Percentiles rank a stretch among this genome's conserved stretches.
Conservation (phyloP, 2,113 vertebrate species). For the Edolisoma coerulescens region DNA sequence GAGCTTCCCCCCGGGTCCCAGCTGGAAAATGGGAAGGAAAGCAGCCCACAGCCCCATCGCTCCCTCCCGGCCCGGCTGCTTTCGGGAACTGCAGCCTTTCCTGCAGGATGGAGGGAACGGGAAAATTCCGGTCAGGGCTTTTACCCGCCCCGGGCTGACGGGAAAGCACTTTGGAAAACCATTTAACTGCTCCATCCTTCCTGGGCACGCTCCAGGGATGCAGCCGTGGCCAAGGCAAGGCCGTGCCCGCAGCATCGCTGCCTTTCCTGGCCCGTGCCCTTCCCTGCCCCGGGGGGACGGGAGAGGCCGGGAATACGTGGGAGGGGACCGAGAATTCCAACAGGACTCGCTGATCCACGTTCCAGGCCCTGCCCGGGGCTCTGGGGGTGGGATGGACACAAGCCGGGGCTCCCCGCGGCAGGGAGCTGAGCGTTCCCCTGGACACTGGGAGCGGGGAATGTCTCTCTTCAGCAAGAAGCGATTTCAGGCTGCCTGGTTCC, state of each 20-base stretch:
- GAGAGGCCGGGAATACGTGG: fast-evolving
- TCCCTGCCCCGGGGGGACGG: fast-evolving
- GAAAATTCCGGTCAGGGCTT: background rate
- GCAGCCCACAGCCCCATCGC: fast-evolving
- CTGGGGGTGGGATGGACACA: fast-evolving
- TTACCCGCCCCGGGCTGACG: background rate
- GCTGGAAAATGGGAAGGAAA: background rate
- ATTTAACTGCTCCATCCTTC: background rate
- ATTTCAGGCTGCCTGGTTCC: background rate
- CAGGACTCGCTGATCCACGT: background rate
- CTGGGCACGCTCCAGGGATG: background rate
- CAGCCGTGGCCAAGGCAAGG: background rate
- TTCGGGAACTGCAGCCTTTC: background rate
- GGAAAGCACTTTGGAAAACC: background rate
- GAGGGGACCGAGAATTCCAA: background rate
- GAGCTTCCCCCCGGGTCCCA: background rate
- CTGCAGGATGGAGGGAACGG: background rate
- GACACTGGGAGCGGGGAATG: background rate
- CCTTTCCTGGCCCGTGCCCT: background rate
- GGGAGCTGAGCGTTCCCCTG: background rate
- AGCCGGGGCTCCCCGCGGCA: background rate
- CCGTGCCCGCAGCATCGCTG: background rate
- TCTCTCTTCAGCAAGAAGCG: background rate
- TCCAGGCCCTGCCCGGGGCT: background rate
- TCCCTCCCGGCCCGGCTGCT: background rate